Base-by-base conservation (phyloP, 2,888 invertebrate species). In the Conomelus anceps region DNA sequence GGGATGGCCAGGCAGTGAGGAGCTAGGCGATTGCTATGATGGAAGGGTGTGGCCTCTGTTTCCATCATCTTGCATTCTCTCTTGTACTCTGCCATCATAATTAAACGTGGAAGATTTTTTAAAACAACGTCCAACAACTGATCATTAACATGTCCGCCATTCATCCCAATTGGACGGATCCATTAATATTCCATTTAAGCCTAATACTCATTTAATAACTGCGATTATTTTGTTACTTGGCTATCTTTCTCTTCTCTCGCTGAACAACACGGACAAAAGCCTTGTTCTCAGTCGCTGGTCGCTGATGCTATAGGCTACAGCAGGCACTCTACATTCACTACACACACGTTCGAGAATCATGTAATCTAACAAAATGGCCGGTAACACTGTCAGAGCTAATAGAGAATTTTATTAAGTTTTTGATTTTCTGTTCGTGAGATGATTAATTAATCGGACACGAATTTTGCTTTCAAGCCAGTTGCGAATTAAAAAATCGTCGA, bases 161-260 rank as follows among this genome's bases (percentile, higher is more conserved):
- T 29, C 86, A 86, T 86, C 86, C 24, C 23, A 86, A 86, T 22
- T 22, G 86, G 29, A 86, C 23, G 24, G 24, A 23, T 86, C 86
- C 86, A 86, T 86, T 86, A 86, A 86, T 86, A 86, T 86, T 86
- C 86, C 86, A 86, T 86, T 86, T 86, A 86, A 86, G 86, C 86
- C 24, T 24, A 86, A 86, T 86, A 86, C 24, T 86, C 86, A 86
- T 86, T 86, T 86, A 86, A 86, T 86, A 86, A 86, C 86, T 23
- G 86, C 86, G 86, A 86, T 86, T 86, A 86, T 29, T 86, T 86
- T 86, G 86, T 63, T 63, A n/a, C 63, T 63, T n/a, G 6, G 63
- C 63, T 63, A 20, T 63, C 26, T 26, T 11, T 4, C 63, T 63
- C 63, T 63, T 63, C n/a, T 41, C 41, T 26, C 11, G 26, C 26